These are phyloP conservation scores for Parapsyche elsis DNA, from an alignment of 1,140 invertebrate species.

Conservation along the genomic window DNA sequence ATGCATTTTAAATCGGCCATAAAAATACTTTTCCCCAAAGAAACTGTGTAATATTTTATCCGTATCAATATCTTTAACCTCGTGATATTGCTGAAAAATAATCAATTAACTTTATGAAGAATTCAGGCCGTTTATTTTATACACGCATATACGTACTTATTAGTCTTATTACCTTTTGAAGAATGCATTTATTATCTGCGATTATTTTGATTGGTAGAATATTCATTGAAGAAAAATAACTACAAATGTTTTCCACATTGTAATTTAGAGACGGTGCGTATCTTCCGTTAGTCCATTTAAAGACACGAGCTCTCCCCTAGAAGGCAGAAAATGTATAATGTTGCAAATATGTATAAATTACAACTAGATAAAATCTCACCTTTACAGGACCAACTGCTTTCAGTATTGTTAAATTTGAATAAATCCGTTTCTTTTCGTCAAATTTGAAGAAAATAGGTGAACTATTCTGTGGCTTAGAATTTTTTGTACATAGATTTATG, in stretches of 20 bases:
- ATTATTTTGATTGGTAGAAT: background rate
- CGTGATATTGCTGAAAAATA: too few species aligned
- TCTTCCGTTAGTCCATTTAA: constrained; percentile 6
- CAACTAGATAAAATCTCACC: background rate
- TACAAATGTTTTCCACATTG: constrained; percentile 16
- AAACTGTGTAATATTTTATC: background rate
- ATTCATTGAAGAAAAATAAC: background rate
- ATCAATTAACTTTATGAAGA: too few species aligned
- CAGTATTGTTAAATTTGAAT: background rate
- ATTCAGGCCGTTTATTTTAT: too few species aligned
- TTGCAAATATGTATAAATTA: too few species aligned
- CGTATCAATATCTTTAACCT: background rate
- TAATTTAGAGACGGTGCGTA: background rate
- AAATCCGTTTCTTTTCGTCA: background rate
- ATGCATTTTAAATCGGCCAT: background rate
- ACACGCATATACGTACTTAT: too few species aligned
- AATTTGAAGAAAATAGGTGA: background rate
- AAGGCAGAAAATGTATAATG: background rate
- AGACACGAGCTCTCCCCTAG: background rate
- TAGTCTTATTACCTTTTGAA: background rate
- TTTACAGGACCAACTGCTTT: constrained; percentile 11
- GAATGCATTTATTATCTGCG: constrained; percentile 22
- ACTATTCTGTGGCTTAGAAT: background rate
- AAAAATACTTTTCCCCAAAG: background rate
- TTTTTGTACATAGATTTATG: background rate